phyloP scores from a whole-genome alignment of 1,140 invertebrate species.

The Lucilia sericata region DNA sequence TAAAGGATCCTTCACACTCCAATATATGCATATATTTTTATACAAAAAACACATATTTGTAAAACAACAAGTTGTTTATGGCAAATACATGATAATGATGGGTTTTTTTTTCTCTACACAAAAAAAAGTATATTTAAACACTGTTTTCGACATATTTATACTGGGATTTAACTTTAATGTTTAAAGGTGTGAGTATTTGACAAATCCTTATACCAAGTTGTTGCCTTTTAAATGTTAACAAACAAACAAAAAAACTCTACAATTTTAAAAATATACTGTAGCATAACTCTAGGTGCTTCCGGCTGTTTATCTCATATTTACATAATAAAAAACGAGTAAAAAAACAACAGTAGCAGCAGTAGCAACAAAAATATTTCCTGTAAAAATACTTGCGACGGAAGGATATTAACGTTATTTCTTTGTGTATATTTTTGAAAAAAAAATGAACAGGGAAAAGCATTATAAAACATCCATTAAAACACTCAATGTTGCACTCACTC shows the following conservation, averaged over 20 bases:
- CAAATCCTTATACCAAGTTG: background rate
- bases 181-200: background rate
- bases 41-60: background rate
- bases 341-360: background rate
- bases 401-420: constrained; percentile 31
- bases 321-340: constrained; percentile 41
- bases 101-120: background rate
- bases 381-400: constrained; percentile 32
- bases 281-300: constrained; percentile 33
- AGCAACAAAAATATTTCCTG: background rate
- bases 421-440: background rate
- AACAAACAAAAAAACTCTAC: background rate
- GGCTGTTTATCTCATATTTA: constrained; percentile 47
- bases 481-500: background rate
- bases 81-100: constrained; percentile 45
- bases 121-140: too few species aligned
- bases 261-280: background rate
- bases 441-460: background rate
- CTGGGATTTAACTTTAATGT: too few species aligned
- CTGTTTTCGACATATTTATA: too few species aligned
- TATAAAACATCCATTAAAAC: constrained; percentile 12
- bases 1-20: background rate
- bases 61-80: constrained; percentile 46
- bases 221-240: background rate
- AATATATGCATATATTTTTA: background rate